Conservation (phyloP, 2,113 vertebrate genomes). For the Phainopepla nitens region DNA sequence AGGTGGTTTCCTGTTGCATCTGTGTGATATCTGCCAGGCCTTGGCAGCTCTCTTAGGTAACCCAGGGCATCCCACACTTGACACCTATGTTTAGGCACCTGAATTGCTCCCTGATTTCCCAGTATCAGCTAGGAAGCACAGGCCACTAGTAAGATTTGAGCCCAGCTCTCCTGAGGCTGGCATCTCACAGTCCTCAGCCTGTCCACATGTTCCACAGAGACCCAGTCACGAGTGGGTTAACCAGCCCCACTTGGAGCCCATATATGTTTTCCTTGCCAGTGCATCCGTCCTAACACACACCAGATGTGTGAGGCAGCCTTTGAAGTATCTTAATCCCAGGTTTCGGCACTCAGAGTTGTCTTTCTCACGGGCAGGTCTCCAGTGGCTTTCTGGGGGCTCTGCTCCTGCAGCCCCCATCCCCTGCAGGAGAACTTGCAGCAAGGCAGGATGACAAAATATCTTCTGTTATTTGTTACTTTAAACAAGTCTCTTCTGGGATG, state of each 20-base stretch:
- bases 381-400: background rate
- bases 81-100: background rate
- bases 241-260: background rate
- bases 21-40: background rate
- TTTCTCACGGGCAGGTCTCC: background rate
- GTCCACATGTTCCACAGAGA: background rate
- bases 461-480: background rate
- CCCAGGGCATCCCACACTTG: background rate
- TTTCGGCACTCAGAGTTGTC: constrained; percentile 16
- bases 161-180: background rate
- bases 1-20: background rate
- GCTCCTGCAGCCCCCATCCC: background rate
- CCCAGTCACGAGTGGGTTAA: constrained; percentile 35
- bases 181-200: background rate
- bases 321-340: constrained; percentile 53
- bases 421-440: background rate
- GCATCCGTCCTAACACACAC: constrained; percentile 38
- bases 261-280: constrained; percentile 40
- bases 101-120: background rate
- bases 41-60: background rate
- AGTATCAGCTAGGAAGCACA: background rate
- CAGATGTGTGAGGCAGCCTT: constrained; percentile 53
- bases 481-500: background rate
- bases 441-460: background rate
- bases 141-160: background rate